These are phyloP conservation scores for Erpetoichthys calabaricus DNA, from an alignment of 2,797 vertebrate genomes.

Conservation along the genomic window DNA sequence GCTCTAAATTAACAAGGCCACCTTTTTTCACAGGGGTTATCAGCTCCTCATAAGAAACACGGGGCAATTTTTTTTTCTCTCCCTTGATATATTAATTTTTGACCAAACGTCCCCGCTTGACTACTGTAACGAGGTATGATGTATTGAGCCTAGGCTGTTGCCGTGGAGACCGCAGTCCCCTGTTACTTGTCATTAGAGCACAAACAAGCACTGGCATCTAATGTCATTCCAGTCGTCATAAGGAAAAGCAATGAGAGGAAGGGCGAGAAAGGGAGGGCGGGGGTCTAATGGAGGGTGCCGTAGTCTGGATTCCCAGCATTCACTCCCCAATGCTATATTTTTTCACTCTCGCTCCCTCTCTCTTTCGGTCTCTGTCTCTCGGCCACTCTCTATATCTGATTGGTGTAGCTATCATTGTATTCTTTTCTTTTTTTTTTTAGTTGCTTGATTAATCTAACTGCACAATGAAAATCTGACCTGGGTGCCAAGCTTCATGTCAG, in stretches of 20 bases:
- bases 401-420: too few species aligned
- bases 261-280: constrained; percentile 13
- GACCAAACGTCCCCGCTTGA: constrained; percentile 61
- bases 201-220: constrained; percentile 64
- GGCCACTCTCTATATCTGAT: too few species aligned
- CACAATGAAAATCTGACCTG: too few species aligned
- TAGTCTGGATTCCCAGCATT: constrained; percentile 8
- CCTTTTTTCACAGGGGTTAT: constrained; percentile 36
- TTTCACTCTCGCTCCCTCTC: constrained; percentile 1
- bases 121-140: constrained; percentile 73
- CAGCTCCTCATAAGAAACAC: constrained; percentile 39
- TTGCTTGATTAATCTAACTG: too few species aligned
- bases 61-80: constrained; percentile 32
- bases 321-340: not conserved
- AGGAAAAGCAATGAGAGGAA: constrained; percentile 38
- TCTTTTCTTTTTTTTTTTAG: too few species aligned
- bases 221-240: constrained; percentile 70
- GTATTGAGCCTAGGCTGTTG: constrained; percentile 69
- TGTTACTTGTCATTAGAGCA: constrained; percentile 76
- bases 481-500: too few species aligned
- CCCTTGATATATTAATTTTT: constrained; percentile 58
- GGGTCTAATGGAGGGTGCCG: constrained; percentile 6
- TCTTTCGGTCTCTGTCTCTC: constrained; percentile 19
- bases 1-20: constrained; percentile 40
- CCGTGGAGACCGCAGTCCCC: constrained; percentile 68